Conservation (phyloP, 2,797 vertebrate species). For the Eulemur coronatus region DNA sequence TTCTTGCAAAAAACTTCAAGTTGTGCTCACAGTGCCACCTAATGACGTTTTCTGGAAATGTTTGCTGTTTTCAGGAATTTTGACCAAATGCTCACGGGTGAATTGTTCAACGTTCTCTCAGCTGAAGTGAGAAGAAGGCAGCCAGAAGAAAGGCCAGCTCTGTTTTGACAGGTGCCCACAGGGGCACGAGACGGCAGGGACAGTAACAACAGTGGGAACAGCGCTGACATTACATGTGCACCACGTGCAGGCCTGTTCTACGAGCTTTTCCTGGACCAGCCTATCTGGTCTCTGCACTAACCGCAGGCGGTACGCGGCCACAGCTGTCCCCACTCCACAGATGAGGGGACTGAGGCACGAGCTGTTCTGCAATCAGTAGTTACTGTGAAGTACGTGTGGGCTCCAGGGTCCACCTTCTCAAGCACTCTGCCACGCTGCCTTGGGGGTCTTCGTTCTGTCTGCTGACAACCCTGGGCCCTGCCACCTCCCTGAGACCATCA, state of each 20-base stretch:
- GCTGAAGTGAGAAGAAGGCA: neutral
- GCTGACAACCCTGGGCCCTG: neutral
- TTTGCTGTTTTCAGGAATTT: neutral
- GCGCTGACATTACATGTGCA: rapidly evolving
- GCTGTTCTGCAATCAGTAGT: rapidly evolving
- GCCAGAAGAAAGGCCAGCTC: neutral
- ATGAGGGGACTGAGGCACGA: rapidly evolving
- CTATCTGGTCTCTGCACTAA: neutral
- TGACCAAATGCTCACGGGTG: neutral
- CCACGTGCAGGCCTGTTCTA: rapidly evolving
- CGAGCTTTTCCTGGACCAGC: rapidly evolving
- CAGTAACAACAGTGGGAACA: rapidly evolving
- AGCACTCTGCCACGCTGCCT: rapidly evolving
- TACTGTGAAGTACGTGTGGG: neutral
- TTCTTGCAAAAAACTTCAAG: no score
- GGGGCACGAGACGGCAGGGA: neutral
- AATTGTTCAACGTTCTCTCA: no score
- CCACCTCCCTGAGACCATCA: neutral
- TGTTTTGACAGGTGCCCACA: neutral
- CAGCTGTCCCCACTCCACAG: neutral
- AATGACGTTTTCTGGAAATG: neutral
- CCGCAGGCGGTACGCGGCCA: rapidly evolving
- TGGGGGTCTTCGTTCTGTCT: neutral
- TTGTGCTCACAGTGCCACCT: neutral
- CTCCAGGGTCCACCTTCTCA: rapidly evolving